Conservation (phyloP, 2,797 vertebrate genomes). For the Xyrichtys novacula region DNA sequence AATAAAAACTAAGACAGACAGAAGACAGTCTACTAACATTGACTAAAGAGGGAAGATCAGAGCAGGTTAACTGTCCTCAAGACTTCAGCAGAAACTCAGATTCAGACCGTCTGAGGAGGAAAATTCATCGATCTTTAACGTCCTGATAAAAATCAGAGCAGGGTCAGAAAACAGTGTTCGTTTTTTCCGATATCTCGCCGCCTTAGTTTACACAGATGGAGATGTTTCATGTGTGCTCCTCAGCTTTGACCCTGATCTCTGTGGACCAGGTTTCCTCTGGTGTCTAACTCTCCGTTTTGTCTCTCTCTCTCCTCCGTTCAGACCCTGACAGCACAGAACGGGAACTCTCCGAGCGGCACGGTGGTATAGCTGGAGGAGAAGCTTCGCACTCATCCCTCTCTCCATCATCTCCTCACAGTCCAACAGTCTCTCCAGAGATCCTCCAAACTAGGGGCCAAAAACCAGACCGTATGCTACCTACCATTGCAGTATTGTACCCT, state of each 20-base stretch:
- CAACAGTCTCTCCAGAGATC: not conserved
- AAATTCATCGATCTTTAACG: too few species aligned
- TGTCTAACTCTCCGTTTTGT: conserved; percentile 37
- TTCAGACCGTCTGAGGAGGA: too few species aligned
- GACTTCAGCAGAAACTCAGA: too few species aligned
- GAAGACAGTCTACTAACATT: too few species aligned
- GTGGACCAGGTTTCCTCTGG: not conserved
- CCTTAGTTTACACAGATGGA: too few species aligned
- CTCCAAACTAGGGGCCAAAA: conserved; percentile 29
- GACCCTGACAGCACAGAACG: conserved; percentile 89
- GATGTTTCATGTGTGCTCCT: conserved; percentile 9
- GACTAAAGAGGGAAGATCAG: too few species aligned
- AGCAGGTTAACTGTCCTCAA: too few species aligned
- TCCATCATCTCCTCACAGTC: not conserved
- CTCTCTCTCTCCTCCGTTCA: conserved; percentile 66
- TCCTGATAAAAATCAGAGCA: too few species aligned
- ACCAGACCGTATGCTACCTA: conserved; percentile 23
- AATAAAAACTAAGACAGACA: too few species aligned
- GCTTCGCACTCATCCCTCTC: conserved; percentile 60
- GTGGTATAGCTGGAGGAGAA: conserved; percentile 88
- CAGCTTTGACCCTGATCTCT: not conserved
- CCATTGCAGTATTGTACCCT: conserved; percentile 66
- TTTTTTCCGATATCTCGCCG: too few species aligned
- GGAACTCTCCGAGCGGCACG: conserved; percentile 91
- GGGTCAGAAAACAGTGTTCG: too few species aligned